Conservation (phyloP, 2,888 invertebrate genomes). For the Furcula furcula region DNA sequence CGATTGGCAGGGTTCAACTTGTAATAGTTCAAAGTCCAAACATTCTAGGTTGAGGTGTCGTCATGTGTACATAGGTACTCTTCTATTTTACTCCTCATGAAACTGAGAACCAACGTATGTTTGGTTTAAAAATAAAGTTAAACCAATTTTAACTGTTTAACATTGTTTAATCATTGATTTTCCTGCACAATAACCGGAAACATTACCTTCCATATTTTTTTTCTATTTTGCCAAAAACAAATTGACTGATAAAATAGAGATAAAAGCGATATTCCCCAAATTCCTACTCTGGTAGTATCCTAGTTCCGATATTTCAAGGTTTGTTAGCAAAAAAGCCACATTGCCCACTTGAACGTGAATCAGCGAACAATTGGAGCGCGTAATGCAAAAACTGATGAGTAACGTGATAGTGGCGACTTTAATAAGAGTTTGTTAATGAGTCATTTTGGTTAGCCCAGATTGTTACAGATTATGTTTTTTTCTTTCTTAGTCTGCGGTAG, state of each 20-base stretch:
- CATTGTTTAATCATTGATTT: neutral
- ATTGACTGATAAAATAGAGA: conserved; percentile 2
- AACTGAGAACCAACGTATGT: too few species aligned
- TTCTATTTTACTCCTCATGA: too few species aligned
- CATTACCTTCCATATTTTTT: neutral
- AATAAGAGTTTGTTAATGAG: conserved; percentile 8
- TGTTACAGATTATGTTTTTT: too few species aligned
- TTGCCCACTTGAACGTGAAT: conserved; percentile 46
- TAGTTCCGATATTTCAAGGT: conserved; percentile 35
- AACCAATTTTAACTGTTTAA: too few species aligned
- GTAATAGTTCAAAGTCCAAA: too few species aligned
- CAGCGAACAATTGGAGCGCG: conserved; percentile 33
- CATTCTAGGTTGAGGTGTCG: too few species aligned
- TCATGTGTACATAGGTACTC: too few species aligned
- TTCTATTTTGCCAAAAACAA: conserved; percentile 1
- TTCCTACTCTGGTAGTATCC: conserved; percentile 28
- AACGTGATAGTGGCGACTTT: conserved; percentile 10
- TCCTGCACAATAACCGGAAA: neutral
- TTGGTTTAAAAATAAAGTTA: too few species aligned
- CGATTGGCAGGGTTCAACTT: too few species aligned
- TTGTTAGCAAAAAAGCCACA: conserved; percentile 18
- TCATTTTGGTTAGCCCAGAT: too few species aligned
- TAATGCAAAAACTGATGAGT: conserved; percentile 22
- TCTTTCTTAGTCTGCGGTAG: too few species aligned
- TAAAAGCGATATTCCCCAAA: conserved; percentile 23